These are phyloP conservation scores for Rhinophrynus dorsalis DNA, from an alignment of 2,797 vertebrate genomes.

Conservation along the genomic window DNA sequence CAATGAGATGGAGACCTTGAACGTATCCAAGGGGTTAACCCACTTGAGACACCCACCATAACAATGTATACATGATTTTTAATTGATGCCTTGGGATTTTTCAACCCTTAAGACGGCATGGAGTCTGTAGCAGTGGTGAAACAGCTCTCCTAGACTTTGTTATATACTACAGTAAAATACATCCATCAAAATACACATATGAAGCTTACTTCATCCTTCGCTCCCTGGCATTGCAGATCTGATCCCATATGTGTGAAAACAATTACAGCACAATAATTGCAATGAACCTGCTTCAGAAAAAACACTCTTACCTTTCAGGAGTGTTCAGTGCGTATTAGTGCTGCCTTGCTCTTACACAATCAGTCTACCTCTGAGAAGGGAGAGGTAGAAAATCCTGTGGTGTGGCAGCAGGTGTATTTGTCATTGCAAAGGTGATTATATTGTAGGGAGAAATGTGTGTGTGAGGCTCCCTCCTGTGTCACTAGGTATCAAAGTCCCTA, in stretches of 20 bases:
- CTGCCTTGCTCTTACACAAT: conserved; percentile 18
- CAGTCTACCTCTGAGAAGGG: conserved; percentile 16
- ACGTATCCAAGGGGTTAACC: too few relatives aligned
- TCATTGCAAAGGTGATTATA: background rate
- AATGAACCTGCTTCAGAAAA: too few relatives aligned
- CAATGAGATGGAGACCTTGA: too few relatives aligned
- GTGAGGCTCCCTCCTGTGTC: background rate
- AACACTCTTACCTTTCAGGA: conserved; percentile 10
- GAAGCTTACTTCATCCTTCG: background rate
- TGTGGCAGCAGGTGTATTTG: background rate
- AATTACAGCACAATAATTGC: too few relatives aligned
- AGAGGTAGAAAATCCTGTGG: background rate
- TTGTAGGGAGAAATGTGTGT: background rate
- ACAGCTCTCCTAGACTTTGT: background rate
- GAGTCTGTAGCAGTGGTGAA: background rate
- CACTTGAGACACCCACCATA: background rate
- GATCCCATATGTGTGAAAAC: too few relatives aligned
- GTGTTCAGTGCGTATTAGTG: background rate
- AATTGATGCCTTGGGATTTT: conserved; percentile 18
- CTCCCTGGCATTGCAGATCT: too few relatives aligned
- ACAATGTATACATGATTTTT: background rate
- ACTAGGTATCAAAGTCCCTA: background rate
- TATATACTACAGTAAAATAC: background rate
- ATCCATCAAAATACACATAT: background rate
- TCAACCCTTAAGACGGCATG: background rate